Percentiles rank a stretch among this genome's conserved stretches.
These are phyloP conservation scores for Scaptodrosophila latifasciaeformis DNA, from an alignment of 2,888 invertebrate genomes.

Conservation along the genomic window DNA sequence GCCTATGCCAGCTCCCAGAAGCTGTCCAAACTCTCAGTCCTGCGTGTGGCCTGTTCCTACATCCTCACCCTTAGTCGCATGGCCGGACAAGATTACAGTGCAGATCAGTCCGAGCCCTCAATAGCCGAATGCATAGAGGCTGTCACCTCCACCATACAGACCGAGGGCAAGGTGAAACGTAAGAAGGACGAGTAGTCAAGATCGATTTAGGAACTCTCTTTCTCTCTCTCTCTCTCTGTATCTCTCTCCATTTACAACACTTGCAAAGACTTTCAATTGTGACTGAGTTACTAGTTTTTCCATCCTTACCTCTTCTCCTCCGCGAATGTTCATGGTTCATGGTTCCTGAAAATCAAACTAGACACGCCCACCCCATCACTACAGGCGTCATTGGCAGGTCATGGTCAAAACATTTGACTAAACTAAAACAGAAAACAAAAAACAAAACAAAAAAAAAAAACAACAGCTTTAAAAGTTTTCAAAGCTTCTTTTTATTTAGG, in stretches of 20 bases:
- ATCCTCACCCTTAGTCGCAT: conserved; percentile 89
- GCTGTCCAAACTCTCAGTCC: conserved; percentile 92
- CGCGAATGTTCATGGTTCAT: too few relatives aligned
- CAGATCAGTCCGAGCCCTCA: conserved; percentile 78
- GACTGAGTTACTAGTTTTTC: conserved; percentile 18
- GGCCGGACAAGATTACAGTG: conserved; percentile 82
- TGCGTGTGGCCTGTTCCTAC: conserved; percentile 95
- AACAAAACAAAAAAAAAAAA: too few relatives aligned
- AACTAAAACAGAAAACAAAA: background rate
- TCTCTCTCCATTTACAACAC: conserved; percentile 1
- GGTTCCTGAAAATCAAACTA: too few relatives aligned
- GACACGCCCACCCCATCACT: too few relatives aligned
- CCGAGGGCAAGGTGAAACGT: conserved; percentile 91
- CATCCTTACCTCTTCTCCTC: too few relatives aligned
- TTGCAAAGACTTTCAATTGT: conserved; percentile 28
- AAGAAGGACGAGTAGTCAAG: conserved; percentile 83
- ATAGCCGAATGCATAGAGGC: conserved; percentile 87
- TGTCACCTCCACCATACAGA: conserved; percentile 94
- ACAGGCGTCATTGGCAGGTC: too few relatives aligned
- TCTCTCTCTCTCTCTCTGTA: background rate
- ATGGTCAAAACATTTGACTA: conserved; percentile 20
- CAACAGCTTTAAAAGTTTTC: conserved; percentile 47
- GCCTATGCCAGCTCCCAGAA: conserved; percentile 95
- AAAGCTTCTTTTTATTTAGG: conserved; percentile 27
- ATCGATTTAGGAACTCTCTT: background rate